A percentile compares a stretch with the other conserved stretches of the same genome.
These are phyloP conservation scores for Cercopithecus hamlyni DNA, from an alignment of 2,797 vertebrate genomes.

Conservation along the genomic window DNA sequence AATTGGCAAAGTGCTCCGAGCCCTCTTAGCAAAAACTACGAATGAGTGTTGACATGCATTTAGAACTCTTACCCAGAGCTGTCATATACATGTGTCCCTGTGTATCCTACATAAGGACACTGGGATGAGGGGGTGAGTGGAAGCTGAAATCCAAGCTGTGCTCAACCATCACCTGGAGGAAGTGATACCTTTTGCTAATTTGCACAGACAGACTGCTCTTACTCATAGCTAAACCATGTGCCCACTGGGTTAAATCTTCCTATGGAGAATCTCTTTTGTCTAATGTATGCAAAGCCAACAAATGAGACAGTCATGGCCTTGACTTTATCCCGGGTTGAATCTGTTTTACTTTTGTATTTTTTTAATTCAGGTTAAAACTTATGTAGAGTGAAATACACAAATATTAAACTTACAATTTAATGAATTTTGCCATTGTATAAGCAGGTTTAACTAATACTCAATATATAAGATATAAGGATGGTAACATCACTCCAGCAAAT, in stretches of 20 bases:
- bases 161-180: not conserved
- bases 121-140: not conserved
- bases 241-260: not conserved
- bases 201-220: not conserved
- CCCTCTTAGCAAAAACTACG: not conserved
- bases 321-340: not conserved
- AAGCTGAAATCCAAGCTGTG: not conserved
- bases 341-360: not conserved
- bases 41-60: not conserved
- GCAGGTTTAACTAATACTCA: not conserved
- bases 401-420: not conserved
- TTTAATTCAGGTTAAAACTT: not conserved
- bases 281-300: not conserved
- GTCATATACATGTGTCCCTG: not conserved
- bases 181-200: not conserved
- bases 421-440: not conserved
- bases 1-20: not conserved
- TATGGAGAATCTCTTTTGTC: not conserved
- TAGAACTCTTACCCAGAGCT: not conserved
- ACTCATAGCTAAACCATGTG: not conserved
- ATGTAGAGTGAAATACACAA: not conserved
- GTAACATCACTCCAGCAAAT: not conserved
- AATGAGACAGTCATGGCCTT: not conserved
- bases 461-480: not conserved
- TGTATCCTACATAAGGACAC: not conserved